phyloP scores from a whole-genome alignment of 2,113 vertebrate species.

The Ceyx melanurus region DNA sequence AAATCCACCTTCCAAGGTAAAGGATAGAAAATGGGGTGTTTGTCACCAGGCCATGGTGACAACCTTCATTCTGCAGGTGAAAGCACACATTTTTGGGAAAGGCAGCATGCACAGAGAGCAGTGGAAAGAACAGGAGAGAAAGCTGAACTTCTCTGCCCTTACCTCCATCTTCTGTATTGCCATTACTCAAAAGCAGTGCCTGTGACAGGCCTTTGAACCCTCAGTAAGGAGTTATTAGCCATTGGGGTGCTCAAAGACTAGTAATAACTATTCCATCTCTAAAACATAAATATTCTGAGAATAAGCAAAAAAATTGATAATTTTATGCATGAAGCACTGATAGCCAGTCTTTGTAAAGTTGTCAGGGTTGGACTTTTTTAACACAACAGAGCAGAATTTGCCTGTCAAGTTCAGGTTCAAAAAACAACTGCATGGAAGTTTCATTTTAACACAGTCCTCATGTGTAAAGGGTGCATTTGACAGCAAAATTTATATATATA shows the following conservation, averaged over 20 bases:
- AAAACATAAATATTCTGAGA: background rate
- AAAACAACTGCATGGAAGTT: background rate
- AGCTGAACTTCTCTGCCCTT: background rate
- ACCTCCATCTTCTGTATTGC: background rate
- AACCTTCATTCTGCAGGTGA: background rate
- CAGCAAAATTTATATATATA: background rate
- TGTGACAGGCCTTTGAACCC: background rate
- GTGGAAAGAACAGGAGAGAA: background rate
- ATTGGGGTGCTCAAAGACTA: fast-evolving
- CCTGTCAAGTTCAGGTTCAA: background rate
- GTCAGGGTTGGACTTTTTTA: background rate
- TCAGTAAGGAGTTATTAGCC: background rate
- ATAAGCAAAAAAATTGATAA: background rate
- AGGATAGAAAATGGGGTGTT: background rate
- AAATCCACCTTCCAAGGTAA: background rate
- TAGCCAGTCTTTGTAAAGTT: background rate
- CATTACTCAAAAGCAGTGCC: background rate
- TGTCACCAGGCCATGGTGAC: background rate
- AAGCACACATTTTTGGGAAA: background rate
- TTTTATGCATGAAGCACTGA: background rate
- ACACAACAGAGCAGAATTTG: background rate
- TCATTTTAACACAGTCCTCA: background rate
- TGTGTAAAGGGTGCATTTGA: background rate
- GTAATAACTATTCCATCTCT: background rate
- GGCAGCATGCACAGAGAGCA: background rate